Base-by-base conservation (phyloP, 2,113 vertebrate genomes). In the Bos javanicus region DNA sequence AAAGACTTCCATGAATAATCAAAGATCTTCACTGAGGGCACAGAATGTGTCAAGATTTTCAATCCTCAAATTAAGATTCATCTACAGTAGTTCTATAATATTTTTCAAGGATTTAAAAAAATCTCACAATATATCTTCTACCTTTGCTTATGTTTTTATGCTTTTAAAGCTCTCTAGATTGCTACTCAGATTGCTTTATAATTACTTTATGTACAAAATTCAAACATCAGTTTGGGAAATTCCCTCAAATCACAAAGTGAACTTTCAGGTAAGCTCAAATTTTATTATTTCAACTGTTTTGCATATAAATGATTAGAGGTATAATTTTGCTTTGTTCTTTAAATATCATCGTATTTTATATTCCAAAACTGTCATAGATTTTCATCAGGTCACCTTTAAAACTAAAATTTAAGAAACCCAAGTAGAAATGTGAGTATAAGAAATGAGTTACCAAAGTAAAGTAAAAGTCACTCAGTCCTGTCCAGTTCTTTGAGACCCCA, bases 161-260 rank as follows among this genome's bases (percentile, higher is more conserved):
- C 7, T 59, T 60, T 64, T 78, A 83, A 91, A 90, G 7, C 6
- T 67, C 46, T 91, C 57, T 62, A 57, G 14, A 52, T 83, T 76
- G 71, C 71, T 76, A 76, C 71, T 76, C 39, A 76, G 39, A 76
- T 26, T 78, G 39, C 10, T 91, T 86, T 82, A 76, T 26, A 97
- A 87, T 46, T 84, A 84, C 23, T 56, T 85, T 85, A 56, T 74
- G 4, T 36, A 76, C 3, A 87, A 59, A 48, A 87, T 87, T 82
- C 62, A 43, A 96, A 90, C 21, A 78, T n/a, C 11, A 95, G 30
- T 87, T 57, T 93, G 25, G 97, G 9, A 96, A 96, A 84, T 2
- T 67, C 3, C 16, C 28, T 81, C 33, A 82, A 33, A 71, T 3
- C 14, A 50, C 28, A 85, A 91, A 67, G 39, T 46, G n/a, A 94